A percentile compares a stretch with the other conserved stretches of the same genome.
phyloP scores from a whole-genome alignment of 2,113 vertebrate genomes.

The Tragulus kanchil region DNA sequence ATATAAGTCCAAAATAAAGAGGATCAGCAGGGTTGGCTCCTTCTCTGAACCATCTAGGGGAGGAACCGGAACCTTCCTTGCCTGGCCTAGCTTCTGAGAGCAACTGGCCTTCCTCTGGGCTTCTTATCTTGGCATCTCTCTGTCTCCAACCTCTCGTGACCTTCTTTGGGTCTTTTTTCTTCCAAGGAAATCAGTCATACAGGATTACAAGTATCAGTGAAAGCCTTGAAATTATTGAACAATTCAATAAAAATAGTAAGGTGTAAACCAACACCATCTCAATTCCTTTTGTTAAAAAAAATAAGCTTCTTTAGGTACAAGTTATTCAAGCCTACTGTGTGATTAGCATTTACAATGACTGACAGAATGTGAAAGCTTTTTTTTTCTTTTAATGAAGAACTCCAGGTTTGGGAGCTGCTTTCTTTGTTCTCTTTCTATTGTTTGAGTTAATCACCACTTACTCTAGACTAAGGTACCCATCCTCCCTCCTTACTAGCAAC shows the following conservation, averaged over 20 bases:
- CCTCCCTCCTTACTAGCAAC: too few relatives aligned
- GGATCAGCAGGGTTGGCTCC: background rate
- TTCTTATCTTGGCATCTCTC: accelerated
- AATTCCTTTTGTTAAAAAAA: background rate
- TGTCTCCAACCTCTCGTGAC: background rate
- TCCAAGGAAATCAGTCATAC: background rate
- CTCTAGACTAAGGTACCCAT: background rate
- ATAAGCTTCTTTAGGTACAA: background rate
- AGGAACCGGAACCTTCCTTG: background rate
- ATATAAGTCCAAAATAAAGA: background rate
- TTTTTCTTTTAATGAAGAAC: background rate
- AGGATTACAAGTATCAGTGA: background rate
- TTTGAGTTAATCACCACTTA: background rate
- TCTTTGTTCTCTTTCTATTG: background rate
- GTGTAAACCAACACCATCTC: background rate
- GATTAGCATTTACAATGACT: background rate
- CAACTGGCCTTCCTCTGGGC: background rate
- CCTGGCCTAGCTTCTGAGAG: background rate
- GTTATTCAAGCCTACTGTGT: background rate
- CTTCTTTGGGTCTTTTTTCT: background rate
- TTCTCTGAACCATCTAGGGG: background rate
- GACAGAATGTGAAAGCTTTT: background rate
- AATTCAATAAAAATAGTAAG: background rate
- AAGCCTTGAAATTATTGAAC: background rate
- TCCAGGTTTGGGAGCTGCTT: too few relatives aligned